Conservation (phyloP, 2,797 vertebrate genomes). For the Etheostoma perlongum region DNA sequence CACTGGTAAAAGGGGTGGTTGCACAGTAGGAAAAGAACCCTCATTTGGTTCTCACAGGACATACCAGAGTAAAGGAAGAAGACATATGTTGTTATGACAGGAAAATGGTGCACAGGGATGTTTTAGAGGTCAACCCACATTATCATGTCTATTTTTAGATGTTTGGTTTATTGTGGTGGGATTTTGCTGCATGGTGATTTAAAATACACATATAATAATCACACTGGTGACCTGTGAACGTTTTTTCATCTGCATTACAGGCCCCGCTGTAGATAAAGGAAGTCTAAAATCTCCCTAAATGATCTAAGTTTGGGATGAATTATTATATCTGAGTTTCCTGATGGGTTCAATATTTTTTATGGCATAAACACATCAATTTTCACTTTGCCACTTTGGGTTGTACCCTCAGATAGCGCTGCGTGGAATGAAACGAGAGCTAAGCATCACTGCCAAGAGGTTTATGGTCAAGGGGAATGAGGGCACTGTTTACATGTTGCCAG, state of each 20-base stretch:
- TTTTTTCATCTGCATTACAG: slow-evolving; percentile 29
- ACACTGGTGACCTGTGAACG: slow-evolving; percentile 19
- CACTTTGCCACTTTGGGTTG: slow-evolving; percentile 38
- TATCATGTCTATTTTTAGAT: slow-evolving; percentile 53
- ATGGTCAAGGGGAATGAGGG: slow-evolving; percentile 69
- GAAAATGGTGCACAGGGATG: slow-evolving; percentile 46
- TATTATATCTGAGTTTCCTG: slow-evolving; percentile 26
- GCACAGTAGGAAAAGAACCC: slow-evolving; percentile 65
- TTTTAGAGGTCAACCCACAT: slow-evolving; percentile 44
- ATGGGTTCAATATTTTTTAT: slow-evolving; percentile 37
- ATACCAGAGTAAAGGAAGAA: slow-evolving; percentile 54
- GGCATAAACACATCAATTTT: slow-evolving; percentile 43
- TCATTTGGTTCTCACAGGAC: slow-evolving; percentile 39
- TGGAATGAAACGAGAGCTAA: slow-evolving; percentile 56
- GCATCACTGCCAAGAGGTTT: slow-evolving; percentile 70
- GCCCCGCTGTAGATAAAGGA: slow-evolving; percentile 21
- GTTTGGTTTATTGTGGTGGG: slow-evolving; percentile 32
- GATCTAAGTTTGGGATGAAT: slow-evolving; percentile 27
- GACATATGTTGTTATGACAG: slow-evolving; percentile 51
- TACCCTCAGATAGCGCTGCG: slow-evolving; percentile 46
- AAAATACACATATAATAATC: slow-evolving; percentile 22
- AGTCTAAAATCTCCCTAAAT: slow-evolving; percentile 23
- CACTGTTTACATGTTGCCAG: slow-evolving; percentile 83
- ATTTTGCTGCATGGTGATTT: slow-evolving; percentile 33
- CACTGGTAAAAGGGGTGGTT: slow-evolving; percentile 45